Percentiles rank a stretch among this genome's conserved stretches.
phyloP scores from a whole-genome alignment of 2,113 vertebrate genomes.

The Mola mola region DNA sequence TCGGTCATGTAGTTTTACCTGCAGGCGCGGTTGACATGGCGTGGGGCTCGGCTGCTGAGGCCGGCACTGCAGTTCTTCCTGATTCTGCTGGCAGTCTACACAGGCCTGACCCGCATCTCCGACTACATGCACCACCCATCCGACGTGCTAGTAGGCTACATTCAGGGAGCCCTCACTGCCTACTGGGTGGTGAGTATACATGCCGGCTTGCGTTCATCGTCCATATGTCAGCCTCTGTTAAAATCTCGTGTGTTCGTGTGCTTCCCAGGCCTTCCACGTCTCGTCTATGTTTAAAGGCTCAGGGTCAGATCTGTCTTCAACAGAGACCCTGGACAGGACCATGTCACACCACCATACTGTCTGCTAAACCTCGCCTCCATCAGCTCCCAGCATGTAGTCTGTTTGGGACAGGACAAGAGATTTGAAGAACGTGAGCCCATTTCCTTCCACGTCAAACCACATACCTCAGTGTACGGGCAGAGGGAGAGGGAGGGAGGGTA shows the following conservation, averaged over 20 bases:
- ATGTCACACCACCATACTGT: constrained; percentile 69
- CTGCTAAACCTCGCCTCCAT: constrained; percentile 66
- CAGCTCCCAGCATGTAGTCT: neutral
- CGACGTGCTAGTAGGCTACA: constrained; percentile 78
- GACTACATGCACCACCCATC: constrained; percentile 83
- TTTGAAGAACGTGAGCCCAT: constrained; percentile 58
- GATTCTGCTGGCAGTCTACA: constrained; percentile 82
- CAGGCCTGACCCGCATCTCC: constrained; percentile 80
- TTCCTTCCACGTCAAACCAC: constrained; percentile 68
- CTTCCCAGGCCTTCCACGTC: constrained; percentile 77
- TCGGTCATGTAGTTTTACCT: constrained; percentile 79
- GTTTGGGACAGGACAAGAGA: constrained; percentile 22
- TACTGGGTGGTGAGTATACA: constrained; percentile 85
- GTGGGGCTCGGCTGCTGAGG: constrained; percentile 77
- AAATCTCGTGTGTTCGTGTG: constrained; percentile 21
- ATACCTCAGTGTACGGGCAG: constrained; percentile 58
- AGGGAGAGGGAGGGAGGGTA: neutral
- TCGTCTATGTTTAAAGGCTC: constrained; percentile 78
- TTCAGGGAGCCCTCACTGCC: constrained; percentile 83
- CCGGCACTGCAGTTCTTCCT: constrained; percentile 82
- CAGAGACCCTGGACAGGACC: constrained; percentile 59
- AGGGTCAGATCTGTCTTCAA: constrained; percentile 19
- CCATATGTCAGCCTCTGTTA: constrained; percentile 16
- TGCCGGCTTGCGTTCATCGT: too few species aligned
- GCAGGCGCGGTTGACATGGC: constrained; percentile 81